Evolutionary conservation across 2,113 vertebrate genomes (phyloP).

Genomic region (Anseranas semipalmata): DNA sequence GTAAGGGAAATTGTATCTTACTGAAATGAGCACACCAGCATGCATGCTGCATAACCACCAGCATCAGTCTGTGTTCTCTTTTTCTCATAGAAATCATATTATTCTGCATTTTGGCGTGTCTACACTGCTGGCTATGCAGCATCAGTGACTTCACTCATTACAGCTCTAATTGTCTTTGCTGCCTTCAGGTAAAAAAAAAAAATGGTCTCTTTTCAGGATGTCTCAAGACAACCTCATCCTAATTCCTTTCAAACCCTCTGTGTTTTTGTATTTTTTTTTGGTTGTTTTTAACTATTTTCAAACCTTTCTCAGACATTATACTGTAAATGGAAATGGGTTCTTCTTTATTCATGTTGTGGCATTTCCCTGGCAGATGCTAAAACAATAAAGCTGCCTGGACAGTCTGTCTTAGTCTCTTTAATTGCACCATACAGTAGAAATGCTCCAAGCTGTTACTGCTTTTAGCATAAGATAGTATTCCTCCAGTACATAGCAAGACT

Average conservation of each 20-base stretch:
- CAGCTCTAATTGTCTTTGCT: slow-evolving; percentile 73
- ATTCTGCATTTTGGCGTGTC: slow-evolving; percentile 74
- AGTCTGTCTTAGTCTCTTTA: background rate
- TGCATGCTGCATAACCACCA: background rate
- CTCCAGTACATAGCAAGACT: background rate
- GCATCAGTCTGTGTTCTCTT: slow-evolving; percentile 24
- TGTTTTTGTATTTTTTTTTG: background rate
- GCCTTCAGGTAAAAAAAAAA: slow-evolving; percentile 66
- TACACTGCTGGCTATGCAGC: slow-evolving; percentile 79
- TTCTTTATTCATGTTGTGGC: background rate
- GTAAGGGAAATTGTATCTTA: background rate
- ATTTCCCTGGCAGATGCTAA: background rate
- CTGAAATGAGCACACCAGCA: background rate
- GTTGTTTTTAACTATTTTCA: background rate
- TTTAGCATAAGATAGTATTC: background rate
- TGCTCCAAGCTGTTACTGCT: background rate
- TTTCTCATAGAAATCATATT: slow-evolving; percentile 69
- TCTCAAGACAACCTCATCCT: background rate
- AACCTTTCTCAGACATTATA: background rate
- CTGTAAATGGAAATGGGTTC: background rate
- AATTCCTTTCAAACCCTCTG: background rate
- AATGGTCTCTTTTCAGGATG: background rate
- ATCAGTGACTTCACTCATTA: slow-evolving; percentile 73
- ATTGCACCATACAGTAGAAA: background rate
- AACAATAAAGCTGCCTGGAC: background rate